Conservation (phyloP, 1,140 invertebrate genomes). For the Augochlora pura region DNA sequence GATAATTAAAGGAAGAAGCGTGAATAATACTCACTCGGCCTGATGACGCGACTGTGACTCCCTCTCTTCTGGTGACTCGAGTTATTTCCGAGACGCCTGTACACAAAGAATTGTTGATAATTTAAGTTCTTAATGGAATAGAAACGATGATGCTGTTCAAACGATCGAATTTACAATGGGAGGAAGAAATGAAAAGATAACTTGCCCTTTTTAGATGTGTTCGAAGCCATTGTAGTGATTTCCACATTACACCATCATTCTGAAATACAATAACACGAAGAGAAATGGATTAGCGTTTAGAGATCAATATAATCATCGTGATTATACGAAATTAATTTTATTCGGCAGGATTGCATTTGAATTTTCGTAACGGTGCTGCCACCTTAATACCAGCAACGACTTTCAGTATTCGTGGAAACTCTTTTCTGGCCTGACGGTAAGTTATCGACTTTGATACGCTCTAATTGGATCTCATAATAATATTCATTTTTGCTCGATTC, state of each 20-base stretch:
- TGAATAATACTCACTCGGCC: constrained; percentile 53
- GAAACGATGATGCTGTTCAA: background rate
- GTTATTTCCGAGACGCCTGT: constrained; percentile 71
- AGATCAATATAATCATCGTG: background rate
- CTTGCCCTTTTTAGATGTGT: constrained; percentile 69
- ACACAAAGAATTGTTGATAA: constrained; percentile 23
- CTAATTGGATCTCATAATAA: too few relatives aligned
- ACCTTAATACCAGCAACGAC: constrained; percentile 43
- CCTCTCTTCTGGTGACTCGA: constrained; percentile 40
- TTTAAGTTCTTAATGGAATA: background rate
- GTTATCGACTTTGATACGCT: constrained; percentile 57
- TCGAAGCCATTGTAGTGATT: constrained; percentile 70
- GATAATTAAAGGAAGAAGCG: background rate
- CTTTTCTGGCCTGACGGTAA: constrained; percentile 58
- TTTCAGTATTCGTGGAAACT: constrained; percentile 28
- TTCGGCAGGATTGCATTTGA: background rate
- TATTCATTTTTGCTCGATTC: background rate
- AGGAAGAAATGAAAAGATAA: background rate
- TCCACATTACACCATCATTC: constrained; percentile 72
- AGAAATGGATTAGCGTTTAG: background rate
- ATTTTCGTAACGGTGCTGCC: constrained; percentile 55
- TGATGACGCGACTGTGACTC: constrained; percentile 23
- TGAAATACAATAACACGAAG: constrained; percentile 56
- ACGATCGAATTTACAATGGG: too few relatives aligned
- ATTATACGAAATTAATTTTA: background rate